Conservation (phyloP, 2,888 invertebrate genomes). For the Phoronis australis region DNA sequence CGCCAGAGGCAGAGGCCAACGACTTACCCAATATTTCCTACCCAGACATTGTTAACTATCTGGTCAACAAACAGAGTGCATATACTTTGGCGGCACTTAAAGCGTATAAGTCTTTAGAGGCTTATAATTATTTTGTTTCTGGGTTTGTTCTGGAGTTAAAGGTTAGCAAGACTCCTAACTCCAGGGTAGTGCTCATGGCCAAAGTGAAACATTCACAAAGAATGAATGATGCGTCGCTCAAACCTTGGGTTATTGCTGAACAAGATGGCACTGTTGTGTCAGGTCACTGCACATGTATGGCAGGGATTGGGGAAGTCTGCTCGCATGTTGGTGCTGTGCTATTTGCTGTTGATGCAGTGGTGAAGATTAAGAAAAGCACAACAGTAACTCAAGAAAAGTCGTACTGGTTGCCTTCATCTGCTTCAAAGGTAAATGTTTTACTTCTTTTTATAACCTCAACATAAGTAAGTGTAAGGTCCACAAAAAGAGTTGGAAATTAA, state of each 20-base stretch:
- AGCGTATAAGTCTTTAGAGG: conserved; percentile 12
- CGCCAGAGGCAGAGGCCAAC: conserved; percentile 2
- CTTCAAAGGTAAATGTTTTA: neutral
- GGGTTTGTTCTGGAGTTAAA: conserved; percentile 6
- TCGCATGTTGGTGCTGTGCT: conserved; percentile 19
- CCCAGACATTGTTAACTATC: neutral
- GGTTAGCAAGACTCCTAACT: too few relatives aligned
- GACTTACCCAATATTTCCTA: conserved; percentile 8
- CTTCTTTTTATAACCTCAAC: too few relatives aligned
- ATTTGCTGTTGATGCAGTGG: conserved; percentile 15
- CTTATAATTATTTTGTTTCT: conserved; percentile 16
- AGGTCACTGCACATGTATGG: conserved; percentile 22
- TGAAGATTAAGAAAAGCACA: conserved; percentile 10
- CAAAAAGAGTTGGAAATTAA: too few relatives aligned
- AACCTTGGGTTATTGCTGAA: conserved; percentile 1
- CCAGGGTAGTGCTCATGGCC: too few relatives aligned
- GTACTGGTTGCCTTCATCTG: conserved; percentile 11
- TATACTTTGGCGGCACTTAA: neutral
- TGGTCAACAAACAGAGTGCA: neutral
- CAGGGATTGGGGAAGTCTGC: conserved; percentile 20
- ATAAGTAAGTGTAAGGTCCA: too few relatives aligned
- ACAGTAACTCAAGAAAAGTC: conserved; percentile 16
- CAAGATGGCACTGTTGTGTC: conserved; percentile 2
- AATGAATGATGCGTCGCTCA: conserved; percentile 2
- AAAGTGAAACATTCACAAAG: conserved; percentile 6